Evolutionary conservation across 2,113 vertebrate genomes (phyloP).

Genomic region (Neomonachus schauinslandi): DNA sequence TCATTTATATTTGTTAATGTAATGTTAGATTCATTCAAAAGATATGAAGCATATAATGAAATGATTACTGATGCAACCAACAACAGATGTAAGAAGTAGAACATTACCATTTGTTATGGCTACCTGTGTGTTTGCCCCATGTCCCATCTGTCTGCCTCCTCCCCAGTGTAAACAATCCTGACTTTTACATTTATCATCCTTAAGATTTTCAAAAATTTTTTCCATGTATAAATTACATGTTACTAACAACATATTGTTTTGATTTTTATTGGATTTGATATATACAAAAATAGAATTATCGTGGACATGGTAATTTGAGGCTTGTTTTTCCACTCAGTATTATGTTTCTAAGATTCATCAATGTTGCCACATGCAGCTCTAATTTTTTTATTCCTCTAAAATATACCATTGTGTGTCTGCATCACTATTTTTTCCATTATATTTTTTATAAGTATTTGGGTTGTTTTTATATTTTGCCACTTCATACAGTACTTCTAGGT

Average conservation of each 20-base stretch:
- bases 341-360: background rate
- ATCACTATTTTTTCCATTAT: background rate
- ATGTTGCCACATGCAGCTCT: background rate
- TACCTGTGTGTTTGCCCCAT: background rate
- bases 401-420: background rate
- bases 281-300: background rate
- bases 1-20: background rate
- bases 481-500: background rate
- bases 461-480: background rate
- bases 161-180: background rate
- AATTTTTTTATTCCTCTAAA: background rate
- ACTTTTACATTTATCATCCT: background rate
- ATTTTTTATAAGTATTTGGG: background rate
- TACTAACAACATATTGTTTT: background rate
- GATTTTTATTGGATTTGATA: background rate
- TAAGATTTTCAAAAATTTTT: background rate
- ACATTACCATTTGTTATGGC: too few relatives aligned
- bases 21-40: background rate
- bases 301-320: background rate
- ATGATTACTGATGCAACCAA: background rate
- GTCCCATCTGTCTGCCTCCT: background rate
- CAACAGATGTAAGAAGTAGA: background rate
- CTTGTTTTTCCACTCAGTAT: background rate
- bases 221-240: background rate
- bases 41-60: background rate